Evolutionary conservation across 2,113 vertebrate genomes (phyloP).

Genomic region (Cottus gobio): DNA sequence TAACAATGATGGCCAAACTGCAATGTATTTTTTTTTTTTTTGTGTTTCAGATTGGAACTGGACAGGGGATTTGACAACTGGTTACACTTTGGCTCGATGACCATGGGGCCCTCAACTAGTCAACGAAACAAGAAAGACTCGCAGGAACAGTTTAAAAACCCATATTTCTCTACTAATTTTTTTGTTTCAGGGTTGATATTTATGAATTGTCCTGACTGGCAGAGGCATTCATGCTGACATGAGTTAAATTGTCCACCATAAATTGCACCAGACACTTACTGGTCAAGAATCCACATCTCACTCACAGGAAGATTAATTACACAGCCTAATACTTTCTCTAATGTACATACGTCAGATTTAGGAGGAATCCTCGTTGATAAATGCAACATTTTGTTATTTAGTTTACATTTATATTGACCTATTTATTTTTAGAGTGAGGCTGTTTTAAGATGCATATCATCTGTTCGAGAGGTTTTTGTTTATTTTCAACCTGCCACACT

Average conservation of each 20-base stretch:
- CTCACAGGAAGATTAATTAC: not conserved
- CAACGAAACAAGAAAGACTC: not conserved
- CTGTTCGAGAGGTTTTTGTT: conserved; percentile 28
- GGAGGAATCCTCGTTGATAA: not conserved
- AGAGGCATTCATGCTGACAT: not conserved
- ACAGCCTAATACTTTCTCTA: not conserved
- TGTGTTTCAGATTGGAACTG: conserved; percentile 53
- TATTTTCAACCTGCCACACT: conserved; percentile 70
- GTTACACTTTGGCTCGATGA: conserved; percentile 14
- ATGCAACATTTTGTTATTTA: conserved; percentile 23
- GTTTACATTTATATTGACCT: conserved; percentile 61
- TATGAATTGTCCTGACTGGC: conserved; percentile 7
- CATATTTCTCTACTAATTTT: conserved; percentile 9
- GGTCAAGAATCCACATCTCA: conserved; percentile 8
- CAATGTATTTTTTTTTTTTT: not conserved
- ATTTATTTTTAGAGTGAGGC: conserved; percentile 69
- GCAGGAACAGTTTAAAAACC: not conserved
- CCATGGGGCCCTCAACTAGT: not conserved
- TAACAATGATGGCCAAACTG: not conserved
- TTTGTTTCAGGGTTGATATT: conserved; percentile 22
- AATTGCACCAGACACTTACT: not conserved
- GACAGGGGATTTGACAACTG: conserved; percentile 17
- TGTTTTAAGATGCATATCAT: conserved; percentile 45
- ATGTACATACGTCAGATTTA: conserved; percentile 16
- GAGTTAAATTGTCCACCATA: not conserved